Evolutionary conservation across 2,797 vertebrate genomes (phyloP).

Genomic region (Megalops cyprinoides): DNA sequence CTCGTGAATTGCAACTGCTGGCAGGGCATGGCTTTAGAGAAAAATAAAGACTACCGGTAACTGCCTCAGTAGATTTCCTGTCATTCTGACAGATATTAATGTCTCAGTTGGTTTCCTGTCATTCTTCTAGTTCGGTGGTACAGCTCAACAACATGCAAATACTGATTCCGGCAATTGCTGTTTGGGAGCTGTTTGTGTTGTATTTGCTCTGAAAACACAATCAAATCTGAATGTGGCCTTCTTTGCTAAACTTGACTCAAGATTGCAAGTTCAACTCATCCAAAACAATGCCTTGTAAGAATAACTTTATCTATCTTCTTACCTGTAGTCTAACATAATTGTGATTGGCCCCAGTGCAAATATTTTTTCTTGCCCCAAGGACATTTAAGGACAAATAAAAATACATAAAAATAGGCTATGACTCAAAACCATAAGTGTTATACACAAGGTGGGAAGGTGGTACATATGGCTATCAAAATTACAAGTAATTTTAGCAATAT

Average conservation of each 20-base stretch:
- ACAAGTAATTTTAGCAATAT: too few species aligned
- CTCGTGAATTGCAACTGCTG: background rate
- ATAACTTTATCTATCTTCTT: too few species aligned
- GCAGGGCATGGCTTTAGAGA: background rate
- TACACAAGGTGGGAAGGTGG: too few species aligned
- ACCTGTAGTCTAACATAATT: too few species aligned
- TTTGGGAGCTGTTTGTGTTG: background rate
- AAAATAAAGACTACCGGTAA: background rate
- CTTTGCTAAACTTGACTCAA: background rate
- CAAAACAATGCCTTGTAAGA: background rate
- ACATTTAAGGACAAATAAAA: too few species aligned
- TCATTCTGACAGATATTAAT: background rate
- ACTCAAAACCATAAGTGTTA: too few species aligned
- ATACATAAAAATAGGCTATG: too few species aligned
- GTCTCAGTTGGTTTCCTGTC: constrained; percentile 16
- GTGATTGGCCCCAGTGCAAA: too few species aligned
- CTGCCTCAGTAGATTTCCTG: background rate
- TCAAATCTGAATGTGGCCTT: background rate
- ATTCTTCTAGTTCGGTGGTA: background rate
- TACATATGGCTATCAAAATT: too few species aligned
- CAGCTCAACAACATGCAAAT: constrained; percentile 5
- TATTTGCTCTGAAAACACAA: background rate
- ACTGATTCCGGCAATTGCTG: background rate
- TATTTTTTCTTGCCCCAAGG: too few species aligned
- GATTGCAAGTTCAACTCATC: background rate